These are phyloP conservation scores for Clarias platycephalus DNA, from an alignment of 2,797 vertebrate genomes.

Conservation along the genomic window DNA sequence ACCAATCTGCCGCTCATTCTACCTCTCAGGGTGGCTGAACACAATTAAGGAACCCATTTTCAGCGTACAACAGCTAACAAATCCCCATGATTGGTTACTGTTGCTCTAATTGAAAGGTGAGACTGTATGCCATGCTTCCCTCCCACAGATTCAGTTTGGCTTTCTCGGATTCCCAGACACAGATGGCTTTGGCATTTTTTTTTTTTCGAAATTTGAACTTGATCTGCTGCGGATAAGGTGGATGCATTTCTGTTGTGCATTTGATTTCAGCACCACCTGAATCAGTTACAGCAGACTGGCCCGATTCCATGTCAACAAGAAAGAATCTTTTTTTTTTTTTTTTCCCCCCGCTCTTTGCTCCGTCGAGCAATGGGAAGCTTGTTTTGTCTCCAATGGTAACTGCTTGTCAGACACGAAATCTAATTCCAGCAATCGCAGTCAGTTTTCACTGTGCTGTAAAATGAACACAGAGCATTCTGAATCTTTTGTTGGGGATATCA, in stretches of 20 bases:
- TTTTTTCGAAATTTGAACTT: not conserved
- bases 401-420: conserved; percentile 36
- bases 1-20: not conserved
- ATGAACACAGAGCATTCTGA: conserved; percentile 35
- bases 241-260: not conserved
- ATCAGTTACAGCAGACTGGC: conserved; percentile 14
- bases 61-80: not conserved
- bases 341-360: not conserved
- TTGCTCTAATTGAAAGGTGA: not conserved
- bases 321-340: not conserved
- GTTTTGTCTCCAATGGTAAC: conserved; percentile 21
- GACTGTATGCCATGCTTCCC: not conserved
- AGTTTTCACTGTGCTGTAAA: conserved; percentile 33
- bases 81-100: not conserved
- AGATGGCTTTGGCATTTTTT: not conserved
- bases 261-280: not conserved
- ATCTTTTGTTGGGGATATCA: conserved; percentile 15
- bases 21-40: not conserved
- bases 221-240: not conserved
- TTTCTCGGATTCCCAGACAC: not conserved
- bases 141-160: not conserved
- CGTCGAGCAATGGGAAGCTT: conserved; percentile 11
- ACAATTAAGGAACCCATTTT: not conserved
- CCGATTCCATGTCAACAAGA: not conserved
- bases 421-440: conserved; percentile 41